Base-by-base conservation (phyloP, 2,113 vertebrate species). In the Macrotus californicus region DNA sequence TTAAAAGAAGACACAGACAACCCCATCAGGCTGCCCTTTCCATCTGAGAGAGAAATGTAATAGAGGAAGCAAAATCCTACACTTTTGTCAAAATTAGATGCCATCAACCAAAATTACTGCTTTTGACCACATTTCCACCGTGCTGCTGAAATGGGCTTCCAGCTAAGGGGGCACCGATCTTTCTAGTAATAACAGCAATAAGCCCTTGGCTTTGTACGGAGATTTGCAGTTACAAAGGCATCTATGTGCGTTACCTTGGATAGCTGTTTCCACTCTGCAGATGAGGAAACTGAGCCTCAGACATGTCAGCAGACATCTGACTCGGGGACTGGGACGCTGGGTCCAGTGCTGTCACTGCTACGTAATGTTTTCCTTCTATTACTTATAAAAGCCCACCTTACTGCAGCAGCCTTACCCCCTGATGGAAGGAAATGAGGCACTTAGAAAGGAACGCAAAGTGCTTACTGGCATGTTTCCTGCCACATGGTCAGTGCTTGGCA, bases 31-130 rank as follows among this genome's bases (percentile, higher is more conserved):
- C 34, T 88, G 73, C 69, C 29, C 24, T 89, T 91, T 73, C 92
- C 21, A 72, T n/a, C 31, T 7, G 6, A 87, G 87, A 85, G 31
- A 80, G 56, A 76, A 94, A 80, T 26, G 56, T 26, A 64, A 76
- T 69, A 21, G 36, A 64, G 76, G 81, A 84, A 91, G 56, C 34
- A 72, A 61, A 39, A 80, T 66, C 43, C 16, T 54, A 64, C 15
- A 52, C 39, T 19, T 89, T n/a, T 82, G 69, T 96, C 54, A 70
- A 93, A 77, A 93, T 87, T 95, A 91, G 34, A 87, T 87, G 66
- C 72, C 67, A 61, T 93, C 94, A 87, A 77, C 14, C 18, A 76
- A 79, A 96, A 84, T 76, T 34, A 52, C 39, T 15, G 9, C 86
- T 85, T 94, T 64, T 82, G 94, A 50, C 48, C 46, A 9, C 43